These are phyloP conservation scores for Eupithecia subfuscata DNA, from an alignment of 2,888 invertebrate genomes.

Conservation along the genomic window DNA sequence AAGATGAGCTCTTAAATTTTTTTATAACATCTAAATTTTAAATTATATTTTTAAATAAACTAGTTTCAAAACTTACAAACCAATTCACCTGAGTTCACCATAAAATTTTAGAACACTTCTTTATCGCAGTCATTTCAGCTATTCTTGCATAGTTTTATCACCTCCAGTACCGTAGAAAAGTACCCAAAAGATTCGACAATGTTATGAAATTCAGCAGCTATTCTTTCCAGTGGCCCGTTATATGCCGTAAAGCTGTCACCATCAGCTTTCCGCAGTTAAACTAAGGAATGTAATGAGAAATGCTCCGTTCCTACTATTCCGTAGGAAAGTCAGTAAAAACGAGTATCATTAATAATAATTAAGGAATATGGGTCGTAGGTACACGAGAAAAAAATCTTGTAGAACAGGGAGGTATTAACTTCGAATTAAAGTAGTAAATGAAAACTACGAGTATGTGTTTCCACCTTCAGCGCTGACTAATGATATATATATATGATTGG, in stretches of 20 bases:
- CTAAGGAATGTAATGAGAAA: conserved; percentile 35
- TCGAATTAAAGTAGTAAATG: no score
- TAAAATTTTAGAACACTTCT: background rate
- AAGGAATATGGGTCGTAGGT: background rate
- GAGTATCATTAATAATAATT: background rate
- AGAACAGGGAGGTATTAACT: background rate
- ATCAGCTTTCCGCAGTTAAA: conserved; percentile 61
- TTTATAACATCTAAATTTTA: background rate
- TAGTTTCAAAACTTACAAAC: background rate
- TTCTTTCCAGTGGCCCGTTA: conserved; percentile 39
- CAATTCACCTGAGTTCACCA: background rate
- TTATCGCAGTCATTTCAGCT: background rate
- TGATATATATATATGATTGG: no score
- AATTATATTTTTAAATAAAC: background rate
- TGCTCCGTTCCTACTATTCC: background rate
- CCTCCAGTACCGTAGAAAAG: background rate
- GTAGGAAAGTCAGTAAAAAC: background rate
- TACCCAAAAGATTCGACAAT: conserved; percentile 1
- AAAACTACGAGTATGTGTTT: no score
- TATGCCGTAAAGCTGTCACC: conserved; percentile 64
- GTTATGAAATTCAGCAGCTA: conserved; percentile 9
- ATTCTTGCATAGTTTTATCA: background rate
- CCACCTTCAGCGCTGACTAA: no score
- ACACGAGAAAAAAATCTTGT: background rate
- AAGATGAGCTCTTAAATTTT: background rate